phyloP scores from a whole-genome alignment of 2,113 vertebrate species.

The Lipophrys pholis region DNA sequence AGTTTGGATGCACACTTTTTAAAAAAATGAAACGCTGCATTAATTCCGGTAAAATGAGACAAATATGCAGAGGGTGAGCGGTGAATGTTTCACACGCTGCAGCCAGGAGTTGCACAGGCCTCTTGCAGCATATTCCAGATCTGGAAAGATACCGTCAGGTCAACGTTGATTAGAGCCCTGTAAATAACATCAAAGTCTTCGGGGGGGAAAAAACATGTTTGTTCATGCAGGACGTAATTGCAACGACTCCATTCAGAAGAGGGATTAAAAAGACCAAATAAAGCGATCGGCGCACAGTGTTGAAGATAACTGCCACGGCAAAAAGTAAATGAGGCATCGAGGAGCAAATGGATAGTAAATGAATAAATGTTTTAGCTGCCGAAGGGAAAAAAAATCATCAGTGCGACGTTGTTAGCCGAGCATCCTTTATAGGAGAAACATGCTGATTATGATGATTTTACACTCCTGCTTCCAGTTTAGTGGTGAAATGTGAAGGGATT shows the following conservation, averaged over 20 bases:
- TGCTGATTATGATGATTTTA: neutral
- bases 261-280: slow-evolving; percentile 24
- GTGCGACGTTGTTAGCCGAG: neutral
- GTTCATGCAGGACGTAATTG: slow-evolving; percentile 56
- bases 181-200: slow-evolving; percentile 30
- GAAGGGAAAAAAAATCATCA: slow-evolving; percentile 21
- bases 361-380: slow-evolving; percentile 43
- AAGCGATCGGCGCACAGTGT: slow-evolving; percentile 36
- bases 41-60: too few relatives aligned
- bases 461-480: slow-evolving; percentile 10
- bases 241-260: slow-evolving; percentile 28
- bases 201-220: slow-evolving; percentile 50
- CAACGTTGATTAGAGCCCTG: slow-evolving; percentile 56
- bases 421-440: slow-evolving; percentile 6
- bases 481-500: slow-evolving; percentile 62
- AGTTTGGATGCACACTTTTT: too few relatives aligned
- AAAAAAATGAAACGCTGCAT: too few relatives aligned
- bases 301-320: slow-evolving; percentile 21
- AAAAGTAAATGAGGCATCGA: slow-evolving; percentile 50
- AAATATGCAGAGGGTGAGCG: neutral
- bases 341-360: slow-evolving; percentile 49
- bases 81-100: too few relatives aligned
- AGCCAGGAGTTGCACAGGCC: too few relatives aligned
- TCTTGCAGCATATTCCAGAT: neutral
- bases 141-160: slow-evolving; percentile 10